These are phyloP conservation scores for Edolisoma coerulescens DNA, from an alignment of 2,113 vertebrate genomes.

Conservation along the genomic window DNA sequence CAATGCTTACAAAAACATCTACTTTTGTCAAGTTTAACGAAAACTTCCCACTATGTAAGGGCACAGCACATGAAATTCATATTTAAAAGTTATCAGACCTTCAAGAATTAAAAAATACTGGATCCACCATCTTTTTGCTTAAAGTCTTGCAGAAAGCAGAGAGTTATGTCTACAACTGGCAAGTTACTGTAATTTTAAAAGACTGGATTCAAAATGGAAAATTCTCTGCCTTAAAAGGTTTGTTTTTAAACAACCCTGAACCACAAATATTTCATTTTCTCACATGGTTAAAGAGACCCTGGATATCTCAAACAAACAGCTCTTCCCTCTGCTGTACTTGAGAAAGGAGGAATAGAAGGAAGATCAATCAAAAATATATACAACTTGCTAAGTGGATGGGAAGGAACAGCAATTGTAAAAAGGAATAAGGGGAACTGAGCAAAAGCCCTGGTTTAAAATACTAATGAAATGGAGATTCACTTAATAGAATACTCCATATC, in stretches of 20 bases:
- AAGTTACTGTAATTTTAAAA: not conserved
- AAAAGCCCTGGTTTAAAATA: not conserved
- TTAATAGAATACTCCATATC: not conserved
- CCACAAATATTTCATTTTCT: not conserved
- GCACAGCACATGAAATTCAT: not conserved
- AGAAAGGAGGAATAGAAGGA: not conserved
- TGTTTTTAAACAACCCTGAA: not conserved
- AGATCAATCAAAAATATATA: not conserved
- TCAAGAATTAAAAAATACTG: not conserved
- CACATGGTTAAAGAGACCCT: not conserved
- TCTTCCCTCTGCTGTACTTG: not conserved
- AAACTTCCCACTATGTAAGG: not conserved
- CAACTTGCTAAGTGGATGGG: not conserved
- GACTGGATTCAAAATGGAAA: not conserved
- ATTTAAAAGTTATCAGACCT: not conserved
- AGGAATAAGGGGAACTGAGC: not conserved
- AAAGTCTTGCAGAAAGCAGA: not conserved
- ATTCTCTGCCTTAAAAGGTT: not conserved
- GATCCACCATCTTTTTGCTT: not conserved
- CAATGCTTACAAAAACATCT: not conserved
- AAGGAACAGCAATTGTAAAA: not conserved
- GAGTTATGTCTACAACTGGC: not conserved
- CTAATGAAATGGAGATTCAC: not conserved
- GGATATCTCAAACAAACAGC: not conserved
- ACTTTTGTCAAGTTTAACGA: not conserved